Base-by-base conservation (phyloP, 2,113 vertebrate genomes). In the Pangasianodon hypophthalmus region DNA sequence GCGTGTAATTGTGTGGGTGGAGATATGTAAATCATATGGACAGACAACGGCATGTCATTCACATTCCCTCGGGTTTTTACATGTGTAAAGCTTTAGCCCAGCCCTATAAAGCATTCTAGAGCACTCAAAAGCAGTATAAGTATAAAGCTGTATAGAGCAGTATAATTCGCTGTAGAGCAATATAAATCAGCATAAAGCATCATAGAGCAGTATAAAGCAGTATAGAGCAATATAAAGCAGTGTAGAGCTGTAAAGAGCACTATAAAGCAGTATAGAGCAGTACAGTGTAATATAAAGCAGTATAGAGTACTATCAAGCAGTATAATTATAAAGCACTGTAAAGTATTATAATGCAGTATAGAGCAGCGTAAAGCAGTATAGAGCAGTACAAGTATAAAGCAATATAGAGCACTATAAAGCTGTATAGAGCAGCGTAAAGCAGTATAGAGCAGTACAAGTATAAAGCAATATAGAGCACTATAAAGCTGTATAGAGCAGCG, bases 31-130 rank as follows among this genome's bases (percentile, higher is more conserved):
- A 83, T 58, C 14, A 13, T 19, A 41, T 56, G 32, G 60, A 60
- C 54, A 60, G 82, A 44, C 82, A 26, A 14, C 10, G n/a, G 32
- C 81, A 0, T 37, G 52, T 13, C 11, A 14, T 84, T 84, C 16
- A 6, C 82, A 26, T 44, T 83, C 32, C 52, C 46, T 50, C 46
- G 2, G 75, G 75, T 19, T 19, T 37, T 24, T 62, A 26, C 77
- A 81, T 90, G 86, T 82, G 90, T 87, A 44, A 87, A 90, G 64
- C 85, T 89, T 91, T 41, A 89, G 87, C 46, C 88, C 26, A 48
- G 81, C 77, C 54, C 90, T 88, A 0, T 80, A 80, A 18, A 52
- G 26, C 48, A 32, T 6, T 32, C 4, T 54, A 81, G 2, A 80
- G 24, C 21, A 29, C 0, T 48, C 13, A 29, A n/a, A 29, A 80